A percentile compares a stretch with the other conserved stretches of the same genome.
phyloP scores from a whole-genome alignment of 2,113 vertebrate genomes.

The Marcusenius ussheri region DNA sequence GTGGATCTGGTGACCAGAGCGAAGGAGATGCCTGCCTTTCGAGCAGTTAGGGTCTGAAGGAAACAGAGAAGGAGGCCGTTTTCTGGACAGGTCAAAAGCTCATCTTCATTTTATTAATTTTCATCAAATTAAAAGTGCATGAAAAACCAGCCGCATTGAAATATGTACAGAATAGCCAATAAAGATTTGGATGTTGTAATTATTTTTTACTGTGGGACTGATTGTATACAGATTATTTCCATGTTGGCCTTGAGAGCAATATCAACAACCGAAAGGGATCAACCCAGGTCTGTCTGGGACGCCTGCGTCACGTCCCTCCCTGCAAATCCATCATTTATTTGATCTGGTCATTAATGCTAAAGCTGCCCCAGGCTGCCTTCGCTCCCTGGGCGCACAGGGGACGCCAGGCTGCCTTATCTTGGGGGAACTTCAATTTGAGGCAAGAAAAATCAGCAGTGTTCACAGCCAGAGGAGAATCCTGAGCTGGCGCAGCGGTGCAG shows the following conservation, averaged over 20 bases:
- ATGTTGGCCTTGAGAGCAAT: not conserved
- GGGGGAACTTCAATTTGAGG: not conserved
- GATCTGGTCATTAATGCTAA: not conserved
- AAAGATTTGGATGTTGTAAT: not conserved
- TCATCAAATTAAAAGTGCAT: not conserved
- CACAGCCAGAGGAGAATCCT: not conserved
- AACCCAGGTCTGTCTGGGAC: not conserved
- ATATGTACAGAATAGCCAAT: not conserved
- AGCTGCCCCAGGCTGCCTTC: not conserved
- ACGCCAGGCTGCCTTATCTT: not conserved
- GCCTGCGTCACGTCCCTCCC: not conserved
- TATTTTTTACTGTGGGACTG: not conserved
- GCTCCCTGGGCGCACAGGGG: not conserved
- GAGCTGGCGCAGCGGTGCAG: not conserved
- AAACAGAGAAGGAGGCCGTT: not conserved
- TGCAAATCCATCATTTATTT: not conserved
- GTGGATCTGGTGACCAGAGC: constrained; percentile 89
- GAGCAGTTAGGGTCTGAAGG: constrained; percentile 83
- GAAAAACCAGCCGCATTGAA: not conserved
- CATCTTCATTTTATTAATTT: too few relatives aligned
- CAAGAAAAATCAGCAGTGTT: not conserved
- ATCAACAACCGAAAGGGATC: not conserved
- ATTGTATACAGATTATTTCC: not conserved
- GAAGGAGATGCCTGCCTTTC: constrained; percentile 94
- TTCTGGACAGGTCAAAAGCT: not conserved